Percentiles rank a stretch among this genome's conserved stretches.
phyloP scores from a whole-genome alignment of 2,113 vertebrate genomes.

The Dascyllus trimaculatus region DNA sequence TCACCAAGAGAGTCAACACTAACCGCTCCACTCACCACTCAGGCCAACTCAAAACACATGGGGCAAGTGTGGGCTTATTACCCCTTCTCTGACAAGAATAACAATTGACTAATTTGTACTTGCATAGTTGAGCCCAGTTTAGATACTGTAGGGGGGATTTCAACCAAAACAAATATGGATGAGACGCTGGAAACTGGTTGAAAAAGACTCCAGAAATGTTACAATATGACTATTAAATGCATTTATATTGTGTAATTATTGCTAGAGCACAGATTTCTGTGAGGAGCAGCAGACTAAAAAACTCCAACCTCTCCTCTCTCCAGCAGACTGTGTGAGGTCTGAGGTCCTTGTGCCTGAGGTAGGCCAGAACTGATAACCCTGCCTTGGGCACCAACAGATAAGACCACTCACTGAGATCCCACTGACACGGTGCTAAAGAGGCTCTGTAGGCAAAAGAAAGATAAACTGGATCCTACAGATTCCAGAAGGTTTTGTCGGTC shows the following conservation, averaged over 20 bases:
- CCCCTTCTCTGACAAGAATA: constrained; percentile 74
- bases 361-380: constrained; percentile 74
- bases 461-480: constrained; percentile 70
- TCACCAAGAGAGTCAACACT: constrained; percentile 80
- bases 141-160: constrained; percentile 54
- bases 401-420: constrained; percentile 67
- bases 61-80: constrained; percentile 79
- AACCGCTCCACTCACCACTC: constrained; percentile 73
- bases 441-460: constrained; percentile 57
- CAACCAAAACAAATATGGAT: constrained; percentile 63
- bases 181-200: constrained; percentile 19
- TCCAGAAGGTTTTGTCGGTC: constrained; percentile 54
- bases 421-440: constrained; percentile 64
- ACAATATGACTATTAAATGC: neutral
- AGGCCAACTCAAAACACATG: constrained; percentile 82
- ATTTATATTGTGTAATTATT: constrained; percentile 10
- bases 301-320: constrained; percentile 26
- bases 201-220: constrained; percentile 23
- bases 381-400: constrained; percentile 71
- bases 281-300: constrained; percentile 10
- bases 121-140: constrained; percentile 28
- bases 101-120: constrained; percentile 77
- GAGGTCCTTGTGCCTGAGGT: constrained; percentile 58
- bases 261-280: neutral
- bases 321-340: constrained; percentile 72